phyloP scores from a whole-genome alignment of 2,888 invertebrate genomes.

The Congeria kusceri region DNA sequence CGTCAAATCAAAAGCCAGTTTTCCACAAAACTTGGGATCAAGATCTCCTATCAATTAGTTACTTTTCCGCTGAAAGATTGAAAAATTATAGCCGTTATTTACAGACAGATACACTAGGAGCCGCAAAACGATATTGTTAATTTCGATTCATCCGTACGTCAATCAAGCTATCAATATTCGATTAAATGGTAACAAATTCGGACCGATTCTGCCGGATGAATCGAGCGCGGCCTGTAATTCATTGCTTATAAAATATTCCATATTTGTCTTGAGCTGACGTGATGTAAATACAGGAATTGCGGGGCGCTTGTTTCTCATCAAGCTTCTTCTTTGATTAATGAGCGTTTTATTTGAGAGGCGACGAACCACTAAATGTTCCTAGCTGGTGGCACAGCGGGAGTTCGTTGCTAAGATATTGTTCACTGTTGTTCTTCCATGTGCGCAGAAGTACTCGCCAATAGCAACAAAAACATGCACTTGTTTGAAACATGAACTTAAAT shows the following conservation, averaged over 20 bases:
- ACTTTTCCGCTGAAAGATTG: slow-evolving; percentile 60
- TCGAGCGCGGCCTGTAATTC: slow-evolving; percentile 38
- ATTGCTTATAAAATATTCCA: slow-evolving; percentile 62
- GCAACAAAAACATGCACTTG: too few relatives aligned
- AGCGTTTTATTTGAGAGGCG: slow-evolving; percentile 3
- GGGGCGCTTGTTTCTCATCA: slow-evolving; percentile 6
- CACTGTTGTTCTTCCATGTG: too few relatives aligned
- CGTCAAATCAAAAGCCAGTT: slow-evolving; percentile 43
- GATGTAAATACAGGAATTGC: slow-evolving; percentile 52
- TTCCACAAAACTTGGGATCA: slow-evolving; percentile 46
- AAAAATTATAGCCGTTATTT: slow-evolving; percentile 64
- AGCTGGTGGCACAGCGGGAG: background rate
- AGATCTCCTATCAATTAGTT: slow-evolving; percentile 44
- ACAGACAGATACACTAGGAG: slow-evolving; percentile 60
- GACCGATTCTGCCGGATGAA: slow-evolving; percentile 31
- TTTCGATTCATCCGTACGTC: slow-evolving; percentile 54
- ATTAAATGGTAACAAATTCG: slow-evolving; percentile 38
- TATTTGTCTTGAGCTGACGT: slow-evolving; percentile 56
- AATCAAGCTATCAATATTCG: slow-evolving; percentile 62
- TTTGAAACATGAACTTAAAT: too few relatives aligned
- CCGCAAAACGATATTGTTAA: slow-evolving; percentile 67
- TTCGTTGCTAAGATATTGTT: slow-evolving; percentile 2
- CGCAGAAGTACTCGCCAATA: too few relatives aligned
- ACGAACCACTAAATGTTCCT: background rate
- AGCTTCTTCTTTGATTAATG: background rate